These are phyloP conservation scores for Myripristis jacobus DNA, from an alignment of 2,797 vertebrate genomes.

Conservation along the genomic window DNA sequence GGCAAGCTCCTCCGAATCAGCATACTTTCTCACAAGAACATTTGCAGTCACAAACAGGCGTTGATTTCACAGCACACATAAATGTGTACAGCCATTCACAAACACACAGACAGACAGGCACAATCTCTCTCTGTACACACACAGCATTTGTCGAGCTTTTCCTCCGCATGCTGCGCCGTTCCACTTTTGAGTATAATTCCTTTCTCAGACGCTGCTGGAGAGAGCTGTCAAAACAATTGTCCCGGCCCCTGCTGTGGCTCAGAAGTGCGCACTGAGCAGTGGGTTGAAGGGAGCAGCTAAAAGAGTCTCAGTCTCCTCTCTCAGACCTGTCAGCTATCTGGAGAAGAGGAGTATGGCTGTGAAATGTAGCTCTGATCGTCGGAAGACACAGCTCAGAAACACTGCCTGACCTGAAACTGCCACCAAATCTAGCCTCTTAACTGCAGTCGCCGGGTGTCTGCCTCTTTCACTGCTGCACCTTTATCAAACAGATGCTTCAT, in stretches of 20 bases:
- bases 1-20: constrained; percentile 61
- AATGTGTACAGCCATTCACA: constrained; percentile 16
- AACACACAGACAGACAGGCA: background rate
- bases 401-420: constrained; percentile 73
- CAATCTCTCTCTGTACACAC: background rate
- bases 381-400: constrained; percentile 58
- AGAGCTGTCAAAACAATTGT: constrained; percentile 84
- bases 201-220: constrained; percentile 74
- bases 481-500: constrained; percentile 20
- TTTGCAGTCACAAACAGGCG: constrained; percentile 35
- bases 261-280: constrained; percentile 68
- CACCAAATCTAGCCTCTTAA: constrained; percentile 50
- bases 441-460: constrained; percentile 21
- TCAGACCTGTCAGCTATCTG: constrained; percentile 71
- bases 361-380: constrained; percentile 67
- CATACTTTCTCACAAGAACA: constrained; percentile 69
- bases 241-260: constrained; percentile 74
- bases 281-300: constrained; percentile 73
- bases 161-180: constrained; percentile 53
- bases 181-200: constrained; percentile 73
- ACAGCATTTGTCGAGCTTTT: constrained; percentile 36
- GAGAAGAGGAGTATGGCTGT: constrained; percentile 47
- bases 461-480: constrained; percentile 15
- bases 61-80: constrained; percentile 22
- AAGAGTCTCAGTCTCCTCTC: constrained; percentile 62